phyloP scores from a whole-genome alignment of 2,797 vertebrate species.

The Helostoma temminkii region DNA sequence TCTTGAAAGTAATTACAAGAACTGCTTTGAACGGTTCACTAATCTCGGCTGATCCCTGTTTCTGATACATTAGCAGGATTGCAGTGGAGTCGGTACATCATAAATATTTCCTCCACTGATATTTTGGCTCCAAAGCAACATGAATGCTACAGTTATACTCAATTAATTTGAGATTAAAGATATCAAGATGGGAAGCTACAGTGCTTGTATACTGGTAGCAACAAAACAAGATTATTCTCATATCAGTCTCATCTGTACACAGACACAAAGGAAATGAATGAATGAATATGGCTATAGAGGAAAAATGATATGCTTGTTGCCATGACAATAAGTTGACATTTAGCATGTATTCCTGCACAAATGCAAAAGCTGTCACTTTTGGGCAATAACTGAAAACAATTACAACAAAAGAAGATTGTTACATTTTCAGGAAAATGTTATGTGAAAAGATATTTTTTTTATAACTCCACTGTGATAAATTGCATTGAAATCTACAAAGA shows the following conservation, averaged over 20 bases:
- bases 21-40: constrained; percentile 65
- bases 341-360: constrained; percentile 48
- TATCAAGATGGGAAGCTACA: constrained; percentile 41
- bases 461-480: constrained; percentile 13
- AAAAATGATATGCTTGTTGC: constrained; percentile 70
- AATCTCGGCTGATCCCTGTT: constrained; percentile 68
- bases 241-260: constrained; percentile 62
- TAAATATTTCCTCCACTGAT: constrained; percentile 50
- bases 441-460: constrained; percentile 23
- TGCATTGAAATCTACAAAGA: constrained; percentile 19
- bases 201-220: constrained; percentile 43
- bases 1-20: constrained; percentile 71
- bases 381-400: constrained; percentile 54
- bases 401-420: constrained; percentile 13
- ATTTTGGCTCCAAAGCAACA: constrained; percentile 43
- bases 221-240: constrained; percentile 53
- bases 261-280: constrained; percentile 53
- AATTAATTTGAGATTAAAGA: constrained; percentile 65
- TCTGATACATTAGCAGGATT: constrained; percentile 62
- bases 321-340: constrained; percentile 74
- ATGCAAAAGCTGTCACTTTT: constrained; percentile 54
- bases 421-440: constrained; percentile 21
- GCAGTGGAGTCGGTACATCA: constrained; percentile 53
- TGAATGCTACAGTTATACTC: constrained; percentile 32
- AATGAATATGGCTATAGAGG: constrained; percentile 50